phyloP scores from a whole-genome alignment of 2,113 vertebrate species.

The Corythornis madagascariensis region DNA sequence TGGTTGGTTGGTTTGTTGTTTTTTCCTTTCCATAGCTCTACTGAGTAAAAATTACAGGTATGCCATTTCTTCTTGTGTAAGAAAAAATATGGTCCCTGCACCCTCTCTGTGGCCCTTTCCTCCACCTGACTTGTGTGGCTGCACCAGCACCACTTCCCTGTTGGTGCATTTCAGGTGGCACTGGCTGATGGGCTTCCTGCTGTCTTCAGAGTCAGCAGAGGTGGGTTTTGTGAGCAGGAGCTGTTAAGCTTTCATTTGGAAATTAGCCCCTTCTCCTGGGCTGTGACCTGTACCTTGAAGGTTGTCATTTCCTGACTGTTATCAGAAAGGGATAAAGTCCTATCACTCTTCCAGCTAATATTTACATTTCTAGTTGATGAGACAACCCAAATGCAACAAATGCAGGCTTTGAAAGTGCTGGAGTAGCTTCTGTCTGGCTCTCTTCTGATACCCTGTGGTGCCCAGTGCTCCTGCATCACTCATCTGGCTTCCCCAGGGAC shows the following conservation, averaged over 20 bases:
- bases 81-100: neutral
- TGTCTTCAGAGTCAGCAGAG: neutral
- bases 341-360: neutral
- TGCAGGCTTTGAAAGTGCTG: neutral
- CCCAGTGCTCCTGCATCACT: neutral
- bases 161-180: neutral
- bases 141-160: accelerated
- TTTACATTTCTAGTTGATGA: neutral
- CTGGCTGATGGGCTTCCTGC: neutral
- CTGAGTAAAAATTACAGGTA: neutral
- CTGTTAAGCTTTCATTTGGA: neutral
- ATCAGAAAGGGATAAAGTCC: neutral
- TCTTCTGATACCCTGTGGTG: accelerated
- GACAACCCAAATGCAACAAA: neutral
- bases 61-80: neutral
- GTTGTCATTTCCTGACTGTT: neutral
- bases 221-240: neutral
- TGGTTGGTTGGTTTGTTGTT: no score
- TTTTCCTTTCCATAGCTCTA: neutral
- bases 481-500: neutral
- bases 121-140: accelerated
- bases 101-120: accelerated
- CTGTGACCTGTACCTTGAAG: neutral
- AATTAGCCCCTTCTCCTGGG: neutral
- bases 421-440: neutral